Conservation (phyloP, 2,113 vertebrate genomes). For the Danionella cerebrum region DNA sequence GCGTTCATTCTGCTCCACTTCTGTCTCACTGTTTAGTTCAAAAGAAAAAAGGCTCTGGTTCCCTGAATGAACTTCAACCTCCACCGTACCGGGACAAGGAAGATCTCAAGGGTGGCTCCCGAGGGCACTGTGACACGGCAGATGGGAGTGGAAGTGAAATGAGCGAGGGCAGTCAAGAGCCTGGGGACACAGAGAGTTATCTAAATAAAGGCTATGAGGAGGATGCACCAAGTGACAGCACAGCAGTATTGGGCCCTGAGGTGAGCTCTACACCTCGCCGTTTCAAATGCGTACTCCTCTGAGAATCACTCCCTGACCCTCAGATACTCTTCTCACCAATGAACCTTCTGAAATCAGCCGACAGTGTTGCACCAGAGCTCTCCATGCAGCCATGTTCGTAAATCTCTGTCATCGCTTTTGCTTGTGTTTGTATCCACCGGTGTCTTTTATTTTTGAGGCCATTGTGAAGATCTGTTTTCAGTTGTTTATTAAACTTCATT, state of each 20-base stretch:
- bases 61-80: constrained; percentile 77
- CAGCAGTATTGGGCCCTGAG: constrained; percentile 85
- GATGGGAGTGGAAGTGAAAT: constrained; percentile 52
- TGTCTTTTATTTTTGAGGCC: not conserved
- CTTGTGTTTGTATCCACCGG: not conserved
- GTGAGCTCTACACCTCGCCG: constrained; percentile 54
- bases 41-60: constrained; percentile 77
- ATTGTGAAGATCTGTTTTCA: not conserved
- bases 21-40: constrained; percentile 71
- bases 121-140: constrained; percentile 68
- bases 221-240: constrained; percentile 92
- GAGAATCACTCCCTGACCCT: not conserved
- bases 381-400: not conserved
- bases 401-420: not conserved
- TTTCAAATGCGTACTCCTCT: constrained; percentile 21
- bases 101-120: constrained; percentile 62
- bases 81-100: constrained; percentile 83
- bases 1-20: no score
- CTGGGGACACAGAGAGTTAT: constrained; percentile 80
- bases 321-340: not conserved
- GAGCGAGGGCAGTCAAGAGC: constrained; percentile 75
- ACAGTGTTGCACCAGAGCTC: not conserved
- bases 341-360: not conserved
- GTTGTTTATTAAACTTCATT: constrained; percentile 4
- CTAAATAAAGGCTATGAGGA: constrained; percentile 88